Evolutionary conservation across 2,888 invertebrate genomes (phyloP).

Genomic region (Gymnoscelis rufifasciata): DNA sequence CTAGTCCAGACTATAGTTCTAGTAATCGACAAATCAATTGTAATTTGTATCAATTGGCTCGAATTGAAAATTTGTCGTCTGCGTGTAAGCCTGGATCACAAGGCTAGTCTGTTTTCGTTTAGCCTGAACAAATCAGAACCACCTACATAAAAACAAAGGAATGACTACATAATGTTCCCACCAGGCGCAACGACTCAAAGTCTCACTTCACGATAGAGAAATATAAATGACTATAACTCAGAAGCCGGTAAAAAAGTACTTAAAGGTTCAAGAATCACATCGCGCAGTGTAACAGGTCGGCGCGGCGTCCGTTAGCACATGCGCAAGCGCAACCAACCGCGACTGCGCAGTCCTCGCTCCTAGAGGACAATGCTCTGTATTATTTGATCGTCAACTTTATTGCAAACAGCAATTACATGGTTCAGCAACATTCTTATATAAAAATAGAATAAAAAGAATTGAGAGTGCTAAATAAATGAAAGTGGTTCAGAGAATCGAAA

Average conservation of each 20-base stretch:
- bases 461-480: background rate
- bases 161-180: no score
- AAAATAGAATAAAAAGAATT: no score
- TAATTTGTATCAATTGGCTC: no score
- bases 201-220: no score
- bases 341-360: conserved; percentile 54
- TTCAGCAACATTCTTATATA: conserved; percentile 10
- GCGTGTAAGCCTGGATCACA: no score
- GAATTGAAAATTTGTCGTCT: no score
- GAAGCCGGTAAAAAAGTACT: background rate
- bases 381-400: conserved; percentile 27
- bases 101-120: no score
- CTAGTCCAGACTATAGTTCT: no score
- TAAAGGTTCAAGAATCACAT: conserved; percentile 27
- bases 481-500: background rate
- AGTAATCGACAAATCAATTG: no score
- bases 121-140: no score
- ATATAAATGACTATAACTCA: background rate
- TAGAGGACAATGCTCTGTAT: conserved; percentile 56
- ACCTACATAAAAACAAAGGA: no score
- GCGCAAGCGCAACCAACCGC: conserved; percentile 53
- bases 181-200: no score
- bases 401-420: conserved; percentile 15
- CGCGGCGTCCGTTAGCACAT: conserved; percentile 36
- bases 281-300: conserved; percentile 42